These are phyloP conservation scores for Rhaphigaster nebulosa DNA, from an alignment of 2,888 invertebrate species.

Conservation along the genomic window DNA sequence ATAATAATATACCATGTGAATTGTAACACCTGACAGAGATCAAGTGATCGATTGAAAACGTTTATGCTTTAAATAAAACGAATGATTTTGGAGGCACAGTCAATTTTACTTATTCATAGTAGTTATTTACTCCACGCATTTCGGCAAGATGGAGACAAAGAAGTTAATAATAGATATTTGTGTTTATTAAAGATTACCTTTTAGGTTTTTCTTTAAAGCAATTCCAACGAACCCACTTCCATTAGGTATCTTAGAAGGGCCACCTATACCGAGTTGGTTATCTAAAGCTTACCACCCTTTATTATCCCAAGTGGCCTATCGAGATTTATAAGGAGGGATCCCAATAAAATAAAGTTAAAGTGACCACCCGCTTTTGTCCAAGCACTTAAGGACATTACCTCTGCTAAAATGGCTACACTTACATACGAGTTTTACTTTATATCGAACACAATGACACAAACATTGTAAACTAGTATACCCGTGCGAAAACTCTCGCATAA, in stretches of 20 bases:
- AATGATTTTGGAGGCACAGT: no score
- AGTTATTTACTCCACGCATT: no score
- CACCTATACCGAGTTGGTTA: background rate
- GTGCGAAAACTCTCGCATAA: no score
- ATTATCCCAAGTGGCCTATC: slow-evolving; percentile 6
- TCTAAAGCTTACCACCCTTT: background rate
- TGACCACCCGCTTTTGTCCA: background rate
- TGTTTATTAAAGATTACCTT: background rate
- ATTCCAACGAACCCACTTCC: background rate
- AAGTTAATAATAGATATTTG: no score
- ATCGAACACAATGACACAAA: no score
- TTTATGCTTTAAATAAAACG: no score
- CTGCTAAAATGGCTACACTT: background rate
- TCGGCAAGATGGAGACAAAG: no score
- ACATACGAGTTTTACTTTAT: background rate
- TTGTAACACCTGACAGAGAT: no score
- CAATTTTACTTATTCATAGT: no score
- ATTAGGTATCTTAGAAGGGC: background rate
- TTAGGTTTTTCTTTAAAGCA: background rate
- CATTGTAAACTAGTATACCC: no score
- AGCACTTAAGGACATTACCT: background rate
- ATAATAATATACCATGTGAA: no score
- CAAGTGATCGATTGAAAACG: no score
- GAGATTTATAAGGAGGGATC: background rate
- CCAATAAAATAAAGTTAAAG: slow-evolving; percentile 32